A percentile compares a stretch with the other conserved stretches of the same genome.
phyloP scores from a whole-genome alignment of 2,888 invertebrate species.

The Sclerodermus sp. region DNA sequence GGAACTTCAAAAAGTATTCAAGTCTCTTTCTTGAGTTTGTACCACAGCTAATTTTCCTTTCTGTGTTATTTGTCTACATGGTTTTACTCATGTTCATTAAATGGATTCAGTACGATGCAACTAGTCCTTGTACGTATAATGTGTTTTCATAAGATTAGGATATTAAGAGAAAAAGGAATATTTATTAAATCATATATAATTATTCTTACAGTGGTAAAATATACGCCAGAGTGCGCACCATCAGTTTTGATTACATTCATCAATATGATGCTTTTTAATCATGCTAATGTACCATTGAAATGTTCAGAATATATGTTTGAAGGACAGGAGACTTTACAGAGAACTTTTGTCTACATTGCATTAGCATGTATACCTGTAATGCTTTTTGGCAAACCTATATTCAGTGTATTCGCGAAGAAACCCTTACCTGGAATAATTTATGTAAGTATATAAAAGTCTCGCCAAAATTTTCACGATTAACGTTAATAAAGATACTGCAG shows the following conservation, averaged over 20 bases:
- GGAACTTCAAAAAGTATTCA: conserved; percentile 70
- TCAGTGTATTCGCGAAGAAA: conserved; percentile 58
- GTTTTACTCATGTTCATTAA: conserved; percentile 90
- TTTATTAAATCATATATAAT: not conserved
- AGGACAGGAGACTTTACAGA: conserved; percentile 66
- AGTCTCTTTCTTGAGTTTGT: conserved; percentile 82
- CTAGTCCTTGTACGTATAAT: conserved; percentile 51
- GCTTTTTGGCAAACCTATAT: conserved; percentile 77
- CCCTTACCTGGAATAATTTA: conserved; percentile 43
- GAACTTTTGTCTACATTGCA: conserved; percentile 66
- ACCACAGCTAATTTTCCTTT: conserved; percentile 88
- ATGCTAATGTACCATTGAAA: conserved; percentile 56
- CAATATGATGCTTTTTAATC: conserved; percentile 71
- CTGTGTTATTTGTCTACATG: conserved; percentile 88
- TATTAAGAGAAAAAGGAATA: not conserved
- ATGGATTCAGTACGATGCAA: conserved; percentile 74
- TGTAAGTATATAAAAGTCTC: conserved; percentile 41
- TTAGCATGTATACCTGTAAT: conserved; percentile 75
- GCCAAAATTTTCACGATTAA: too few species aligned
- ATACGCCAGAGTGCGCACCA: conserved; percentile 69
- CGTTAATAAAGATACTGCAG: not conserved
- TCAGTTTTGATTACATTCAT: conserved; percentile 79
- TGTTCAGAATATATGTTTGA: conserved; percentile 66
- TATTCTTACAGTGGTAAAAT: conserved; percentile 53
- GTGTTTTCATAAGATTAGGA: not conserved